A percentile compares a stretch with the other conserved stretches of the same genome.
Conservation (phyloP, 2,888 invertebrate species). For the Neocrepidodera transversa region DNA sequence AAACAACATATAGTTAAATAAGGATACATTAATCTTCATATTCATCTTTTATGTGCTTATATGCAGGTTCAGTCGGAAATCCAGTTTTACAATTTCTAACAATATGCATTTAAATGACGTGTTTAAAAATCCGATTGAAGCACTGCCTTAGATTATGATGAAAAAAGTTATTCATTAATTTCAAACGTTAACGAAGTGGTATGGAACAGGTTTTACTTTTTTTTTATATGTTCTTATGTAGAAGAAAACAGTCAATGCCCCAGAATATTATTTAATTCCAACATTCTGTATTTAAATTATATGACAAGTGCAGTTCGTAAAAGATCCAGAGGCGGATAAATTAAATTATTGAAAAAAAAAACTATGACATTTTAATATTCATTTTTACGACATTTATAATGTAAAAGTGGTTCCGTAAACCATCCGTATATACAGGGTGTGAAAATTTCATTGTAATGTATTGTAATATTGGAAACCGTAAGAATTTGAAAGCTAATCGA, state of each 20-base stretch:
- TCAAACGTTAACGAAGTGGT: constrained; percentile 54
- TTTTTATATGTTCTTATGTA: constrained; percentile 39
- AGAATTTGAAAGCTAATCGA: too few species aligned
- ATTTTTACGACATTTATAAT: too few species aligned
- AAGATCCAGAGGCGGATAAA: constrained; percentile 17
- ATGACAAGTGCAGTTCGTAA: constrained; percentile 51
- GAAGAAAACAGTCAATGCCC: constrained; percentile 56
- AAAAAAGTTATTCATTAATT: constrained; percentile 55
- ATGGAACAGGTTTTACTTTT: constrained; percentile 52
- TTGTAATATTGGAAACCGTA: too few species aligned
- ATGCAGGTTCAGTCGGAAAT: neutral
- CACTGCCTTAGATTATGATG: constrained; percentile 25
- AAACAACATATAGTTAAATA: neutral
- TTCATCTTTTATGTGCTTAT: neutral
- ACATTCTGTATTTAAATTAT: constrained; percentile 56
- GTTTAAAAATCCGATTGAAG: constrained; percentile 33
- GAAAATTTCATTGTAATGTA: too few species aligned
- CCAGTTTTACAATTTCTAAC: constrained; percentile 31
- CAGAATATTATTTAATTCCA: constrained; percentile 56
- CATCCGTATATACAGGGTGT: too few species aligned
- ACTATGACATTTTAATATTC: too few species aligned
- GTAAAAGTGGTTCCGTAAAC: too few species aligned
- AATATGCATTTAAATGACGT: constrained; percentile 38
- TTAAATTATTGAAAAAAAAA: neutral
- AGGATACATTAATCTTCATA: neutral